These are phyloP conservation scores for Psittacula echo DNA, from an alignment of 2,797 vertebrate species.

Conservation along the genomic window DNA sequence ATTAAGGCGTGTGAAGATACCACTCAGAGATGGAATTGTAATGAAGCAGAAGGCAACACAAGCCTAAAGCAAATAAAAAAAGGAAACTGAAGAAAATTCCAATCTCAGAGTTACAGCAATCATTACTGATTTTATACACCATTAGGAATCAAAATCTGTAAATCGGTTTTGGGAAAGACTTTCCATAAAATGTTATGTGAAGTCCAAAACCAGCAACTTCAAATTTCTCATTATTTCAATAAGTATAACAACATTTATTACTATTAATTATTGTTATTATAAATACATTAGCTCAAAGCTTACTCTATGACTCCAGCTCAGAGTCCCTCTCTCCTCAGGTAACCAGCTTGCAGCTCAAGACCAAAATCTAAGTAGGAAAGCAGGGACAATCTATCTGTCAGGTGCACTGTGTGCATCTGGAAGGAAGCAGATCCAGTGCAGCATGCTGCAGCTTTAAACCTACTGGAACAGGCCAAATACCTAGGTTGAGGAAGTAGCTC, in stretches of 20 bases:
- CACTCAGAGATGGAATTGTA: slow-evolving; percentile 93
- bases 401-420: rapidly evolving
- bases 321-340: neutral
- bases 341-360: neutral
- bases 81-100: neutral
- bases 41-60: slow-evolving; percentile 99
- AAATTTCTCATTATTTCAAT: neutral
- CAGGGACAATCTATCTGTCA: neutral
- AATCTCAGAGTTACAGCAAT: neutral
- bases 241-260: neutral
- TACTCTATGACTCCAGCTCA: neutral
- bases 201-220: neutral
- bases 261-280: neutral
- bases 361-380: neutral
- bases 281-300: neutral
- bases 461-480: neutral
- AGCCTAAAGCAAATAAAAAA: slow-evolving; percentile 79
- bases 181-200: neutral
- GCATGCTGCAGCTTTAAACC: neutral
- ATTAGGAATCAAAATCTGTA: neutral
- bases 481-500: neutral
- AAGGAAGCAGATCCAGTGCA: neutral
- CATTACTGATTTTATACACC: neutral
- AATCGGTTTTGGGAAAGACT: neutral
- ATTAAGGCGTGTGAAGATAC: slow-evolving; percentile 92